These are phyloP conservation scores for Sepiola atlantica DNA, from an alignment of 2,888 invertebrate genomes.

Conservation along the genomic window DNA sequence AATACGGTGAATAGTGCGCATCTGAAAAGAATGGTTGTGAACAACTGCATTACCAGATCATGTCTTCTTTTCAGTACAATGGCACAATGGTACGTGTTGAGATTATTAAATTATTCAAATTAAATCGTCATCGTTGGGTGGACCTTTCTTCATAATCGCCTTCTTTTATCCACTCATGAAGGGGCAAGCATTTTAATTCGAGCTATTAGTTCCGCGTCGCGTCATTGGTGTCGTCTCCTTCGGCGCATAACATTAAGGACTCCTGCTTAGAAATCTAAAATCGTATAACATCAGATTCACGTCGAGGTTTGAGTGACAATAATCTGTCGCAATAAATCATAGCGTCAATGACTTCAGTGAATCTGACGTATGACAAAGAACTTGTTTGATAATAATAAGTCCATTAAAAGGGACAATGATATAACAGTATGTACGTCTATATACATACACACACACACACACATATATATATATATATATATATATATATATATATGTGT, in stretches of 20 bases:
- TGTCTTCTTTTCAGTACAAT: too few relatives aligned
- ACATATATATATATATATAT: neutral
- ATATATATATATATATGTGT: neutral
- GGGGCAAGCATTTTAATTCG: conserved; percentile 32
- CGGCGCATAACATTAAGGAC: neutral
- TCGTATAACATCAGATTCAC: conserved; percentile 16
- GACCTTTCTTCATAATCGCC: neutral
- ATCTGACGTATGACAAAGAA: neutral
- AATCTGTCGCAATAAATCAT: neutral
- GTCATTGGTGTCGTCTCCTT: neutral
- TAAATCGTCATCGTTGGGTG: neutral
- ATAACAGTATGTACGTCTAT: neutral
- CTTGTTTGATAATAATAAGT: neutral
- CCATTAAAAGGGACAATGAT: neutral
- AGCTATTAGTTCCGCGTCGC: neutral
- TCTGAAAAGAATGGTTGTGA: too few relatives aligned
- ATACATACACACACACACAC: neutral
- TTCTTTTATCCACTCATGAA: neutral
- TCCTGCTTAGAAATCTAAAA: neutral
- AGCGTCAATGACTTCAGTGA: neutral
- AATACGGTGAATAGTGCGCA: too few relatives aligned
- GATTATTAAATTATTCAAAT: conserved; percentile 32
- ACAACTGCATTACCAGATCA: too few relatives aligned
- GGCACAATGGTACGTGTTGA: neutral
- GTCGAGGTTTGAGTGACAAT: neutral